Evolutionary conservation across 2,113 vertebrate genomes (phyloP).

Genomic region (Gallinago media): DNA sequence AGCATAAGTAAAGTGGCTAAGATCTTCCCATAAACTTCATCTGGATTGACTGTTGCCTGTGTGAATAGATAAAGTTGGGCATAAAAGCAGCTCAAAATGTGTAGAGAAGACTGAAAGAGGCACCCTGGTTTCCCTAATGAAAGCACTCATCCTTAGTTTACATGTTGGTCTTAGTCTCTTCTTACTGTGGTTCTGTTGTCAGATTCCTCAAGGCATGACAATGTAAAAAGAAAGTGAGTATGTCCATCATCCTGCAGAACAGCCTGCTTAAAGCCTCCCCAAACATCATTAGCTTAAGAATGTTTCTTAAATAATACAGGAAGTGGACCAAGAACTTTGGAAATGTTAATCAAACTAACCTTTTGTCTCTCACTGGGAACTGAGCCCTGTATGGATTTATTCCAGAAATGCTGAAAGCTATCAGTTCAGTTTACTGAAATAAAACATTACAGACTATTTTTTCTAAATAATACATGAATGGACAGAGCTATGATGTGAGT

Average conservation of each 20-base stretch:
- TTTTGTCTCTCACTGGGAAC: background rate
- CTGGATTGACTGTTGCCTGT: background rate
- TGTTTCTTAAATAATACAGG: background rate
- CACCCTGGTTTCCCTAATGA: background rate
- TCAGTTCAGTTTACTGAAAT: background rate
- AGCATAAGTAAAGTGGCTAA: background rate
- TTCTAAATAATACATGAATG: background rate
- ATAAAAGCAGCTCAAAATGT: background rate
- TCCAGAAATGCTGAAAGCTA: background rate
- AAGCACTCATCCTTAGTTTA: background rate
- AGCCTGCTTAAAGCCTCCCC: background rate
- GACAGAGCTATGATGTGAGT: background rate
- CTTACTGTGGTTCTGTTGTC: background rate
- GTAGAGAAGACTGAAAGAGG: background rate
- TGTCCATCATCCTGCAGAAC: background rate
- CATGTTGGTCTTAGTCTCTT: background rate
- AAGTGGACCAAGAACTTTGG: background rate
- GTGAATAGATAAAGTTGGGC: background rate
- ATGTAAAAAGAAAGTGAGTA: background rate
- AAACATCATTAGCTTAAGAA: background rate
- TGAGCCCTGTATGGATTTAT: background rate
- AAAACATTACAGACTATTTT: background rate
- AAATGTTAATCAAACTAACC: background rate
- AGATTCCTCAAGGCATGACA: background rate
- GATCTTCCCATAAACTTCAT: background rate